Percentiles rank a stretch among this genome's conserved stretches.
Conservation (phyloP, 2,113 vertebrate genomes). For the Lepus europaeus region DNA sequence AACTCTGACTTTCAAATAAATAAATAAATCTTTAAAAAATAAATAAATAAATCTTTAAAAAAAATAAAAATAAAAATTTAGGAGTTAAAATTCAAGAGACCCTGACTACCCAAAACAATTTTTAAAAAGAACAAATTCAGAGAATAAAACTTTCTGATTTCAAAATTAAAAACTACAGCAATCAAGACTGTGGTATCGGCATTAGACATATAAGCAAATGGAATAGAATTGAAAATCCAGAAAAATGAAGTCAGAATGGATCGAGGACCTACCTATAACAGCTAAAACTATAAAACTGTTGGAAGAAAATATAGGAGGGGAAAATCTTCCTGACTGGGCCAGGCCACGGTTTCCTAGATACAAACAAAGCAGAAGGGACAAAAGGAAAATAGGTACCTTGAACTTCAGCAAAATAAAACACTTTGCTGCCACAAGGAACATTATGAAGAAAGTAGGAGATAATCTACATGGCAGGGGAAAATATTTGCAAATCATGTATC, state of each 20-base stretch:
- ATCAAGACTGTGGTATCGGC: background rate
- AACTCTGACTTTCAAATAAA: too few relatives aligned
- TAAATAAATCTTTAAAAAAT: too few relatives aligned
- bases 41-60: too few relatives aligned
- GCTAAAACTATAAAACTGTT: too few relatives aligned
- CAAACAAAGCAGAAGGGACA: background rate
- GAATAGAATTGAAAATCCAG: background rate
- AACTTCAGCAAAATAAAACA: background rate
- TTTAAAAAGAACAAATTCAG: slow-evolving; percentile 1
- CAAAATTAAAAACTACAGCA: slow-evolving; percentile 7
- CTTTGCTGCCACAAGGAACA: too few relatives aligned
- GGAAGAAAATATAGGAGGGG: background rate
- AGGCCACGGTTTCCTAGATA: background rate
- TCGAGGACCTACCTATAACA: background rate
- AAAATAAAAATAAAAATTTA: too few relatives aligned
- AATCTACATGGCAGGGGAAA: too few relatives aligned
- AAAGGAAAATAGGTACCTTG: background rate
- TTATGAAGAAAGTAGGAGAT: too few relatives aligned
- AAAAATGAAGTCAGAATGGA: slow-evolving; percentile 8
- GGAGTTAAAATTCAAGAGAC: background rate
- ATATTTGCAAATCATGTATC: too few relatives aligned
- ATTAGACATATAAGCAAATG: background rate
- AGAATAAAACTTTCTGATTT: background rate
- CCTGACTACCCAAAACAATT: background rate
- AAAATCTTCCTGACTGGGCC: background rate